Evolutionary conservation across 2,113 vertebrate genomes (phyloP).

Genomic region (Rhagologus leucostigma): DNA sequence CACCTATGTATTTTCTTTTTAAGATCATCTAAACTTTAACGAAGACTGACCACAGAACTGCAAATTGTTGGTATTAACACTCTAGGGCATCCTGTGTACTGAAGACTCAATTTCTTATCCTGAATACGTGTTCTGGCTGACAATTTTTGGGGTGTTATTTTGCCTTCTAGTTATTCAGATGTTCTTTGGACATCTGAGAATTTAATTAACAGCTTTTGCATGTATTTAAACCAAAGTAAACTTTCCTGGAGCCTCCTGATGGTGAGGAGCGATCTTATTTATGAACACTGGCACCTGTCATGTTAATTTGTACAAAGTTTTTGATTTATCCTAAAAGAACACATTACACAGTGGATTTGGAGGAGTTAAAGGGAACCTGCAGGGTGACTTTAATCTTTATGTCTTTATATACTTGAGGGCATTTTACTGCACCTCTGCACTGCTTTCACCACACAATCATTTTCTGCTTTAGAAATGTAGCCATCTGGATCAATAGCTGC

Average conservation of each 20-base stretch:
- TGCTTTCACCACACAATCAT: slow-evolving; percentile 81
- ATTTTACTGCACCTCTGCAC: slow-evolving; percentile 77
- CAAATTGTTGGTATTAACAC: slow-evolving; percentile 65
- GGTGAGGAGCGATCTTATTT: slow-evolving; percentile 48
- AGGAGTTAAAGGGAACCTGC: slow-evolving; percentile 75
- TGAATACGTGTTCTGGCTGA: slow-evolving; percentile 65
- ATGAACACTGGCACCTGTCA: slow-evolving; percentile 36
- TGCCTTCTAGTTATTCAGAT: slow-evolving; percentile 66
- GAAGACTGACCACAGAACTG: slow-evolving; percentile 44
- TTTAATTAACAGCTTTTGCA: slow-evolving; percentile 57
- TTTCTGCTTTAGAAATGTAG: slow-evolving; percentile 86
- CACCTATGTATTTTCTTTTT: slow-evolving; percentile 1
- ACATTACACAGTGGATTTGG: slow-evolving; percentile 69
- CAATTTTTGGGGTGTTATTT: slow-evolving; percentile 66
- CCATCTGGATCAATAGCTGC: slow-evolving; percentile 85
- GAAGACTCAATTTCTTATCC: slow-evolving; percentile 51
- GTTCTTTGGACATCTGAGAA: slow-evolving; percentile 52
- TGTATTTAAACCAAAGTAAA: slow-evolving; percentile 59
- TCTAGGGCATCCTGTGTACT: slow-evolving; percentile 35
- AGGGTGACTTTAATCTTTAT: slow-evolving; percentile 80
- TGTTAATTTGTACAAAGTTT: slow-evolving; percentile 67
- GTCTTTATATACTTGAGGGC: slow-evolving; percentile 81
- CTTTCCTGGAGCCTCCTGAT: neutral
- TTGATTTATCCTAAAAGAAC: slow-evolving; percentile 72
- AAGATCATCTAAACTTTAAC: slow-evolving; percentile 53